These are phyloP conservation scores for Octopus bimaculoides DNA, from an alignment of 1,140 invertebrate species.

Conservation along the genomic window DNA sequence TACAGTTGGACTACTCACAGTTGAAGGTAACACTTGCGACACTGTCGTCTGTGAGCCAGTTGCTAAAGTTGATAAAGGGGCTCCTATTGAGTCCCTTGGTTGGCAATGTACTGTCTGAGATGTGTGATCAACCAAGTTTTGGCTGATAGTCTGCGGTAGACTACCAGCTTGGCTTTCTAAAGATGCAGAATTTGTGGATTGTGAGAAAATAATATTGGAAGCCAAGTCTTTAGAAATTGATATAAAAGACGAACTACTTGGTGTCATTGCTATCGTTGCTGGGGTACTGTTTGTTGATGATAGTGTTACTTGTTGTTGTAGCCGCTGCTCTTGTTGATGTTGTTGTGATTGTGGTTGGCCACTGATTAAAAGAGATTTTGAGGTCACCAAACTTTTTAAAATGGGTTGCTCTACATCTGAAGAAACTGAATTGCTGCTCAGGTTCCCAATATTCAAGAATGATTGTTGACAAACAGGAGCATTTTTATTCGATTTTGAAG, in stretches of 20 bases:
- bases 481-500: background rate
- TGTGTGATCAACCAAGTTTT: background rate
- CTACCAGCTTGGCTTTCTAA: background rate
- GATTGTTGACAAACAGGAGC: background rate
- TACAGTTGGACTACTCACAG: background rate
- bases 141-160: background rate
- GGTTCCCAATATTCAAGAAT: background rate
- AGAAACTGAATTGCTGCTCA: background rate
- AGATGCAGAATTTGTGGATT: no score
- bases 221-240: no score
- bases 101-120: background rate
- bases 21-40: slow-evolving; percentile 1
- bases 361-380: no score
- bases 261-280: no score
- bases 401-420: no score
- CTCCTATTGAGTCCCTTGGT: slow-evolving; percentile 62
- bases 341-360: no score
- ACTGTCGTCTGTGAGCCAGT: slow-evolving; percentile 1
- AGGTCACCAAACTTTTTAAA: no score
- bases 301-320: no score
- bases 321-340: no score
- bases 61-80: background rate
- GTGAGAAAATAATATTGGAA: no score
- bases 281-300: no score
- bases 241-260: no score